Evolutionary conservation across 30 jellyfish, hydroid and myxozoan species (phyloP), one percentile per base, ranked within the genome.

Genomic region (Hydractinia symbiolongicarpus): DNA sequence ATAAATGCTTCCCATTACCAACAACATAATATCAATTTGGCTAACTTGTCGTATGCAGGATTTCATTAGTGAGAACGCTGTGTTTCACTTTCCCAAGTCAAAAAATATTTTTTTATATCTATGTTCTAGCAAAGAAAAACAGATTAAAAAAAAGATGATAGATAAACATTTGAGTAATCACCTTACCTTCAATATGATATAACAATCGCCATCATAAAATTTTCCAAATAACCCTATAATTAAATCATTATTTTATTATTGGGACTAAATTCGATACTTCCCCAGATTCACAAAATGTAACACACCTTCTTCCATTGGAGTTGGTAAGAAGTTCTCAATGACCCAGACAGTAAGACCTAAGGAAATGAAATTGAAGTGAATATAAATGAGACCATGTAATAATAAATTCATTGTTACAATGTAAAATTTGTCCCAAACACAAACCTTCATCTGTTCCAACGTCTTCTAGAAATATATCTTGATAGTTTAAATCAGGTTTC

Each of bases 141-240:
- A 30, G 44, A 30, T 0, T 30, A 30, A 0, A 30, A 30, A 30
- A 30, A 30, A 1, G 44, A 30, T 30, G 44, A 30, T 30, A 30
- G 44, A 30, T 30, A 30, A 30, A 30, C 2, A 30, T 30, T 2
- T 30, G 44, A 30, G 44, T 30, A 30, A 2, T 30, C 2, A 30
- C 44, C 79, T n/a, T 75, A 93, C 98, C 96, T 84, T 85, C 16
- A 94, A 78, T 5, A 94, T 79, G 55, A 94, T 94, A 89, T 94
- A 94, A 54, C 99, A 94, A 69, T 94, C 99, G 40, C 99, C 99
- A 84, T 94, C 99, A 56, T 94, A 94, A 56, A 94, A 94, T 64
- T 88, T 88, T 7, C 99, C 99, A 79, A 58, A 67, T 54, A 94
- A 86, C 1, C 96, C 99, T 94, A 56, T 14, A 79, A 82, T 21